Base-by-base conservation (phyloP, 2,797 vertebrate species). In the Intellagama lesueurii region DNA sequence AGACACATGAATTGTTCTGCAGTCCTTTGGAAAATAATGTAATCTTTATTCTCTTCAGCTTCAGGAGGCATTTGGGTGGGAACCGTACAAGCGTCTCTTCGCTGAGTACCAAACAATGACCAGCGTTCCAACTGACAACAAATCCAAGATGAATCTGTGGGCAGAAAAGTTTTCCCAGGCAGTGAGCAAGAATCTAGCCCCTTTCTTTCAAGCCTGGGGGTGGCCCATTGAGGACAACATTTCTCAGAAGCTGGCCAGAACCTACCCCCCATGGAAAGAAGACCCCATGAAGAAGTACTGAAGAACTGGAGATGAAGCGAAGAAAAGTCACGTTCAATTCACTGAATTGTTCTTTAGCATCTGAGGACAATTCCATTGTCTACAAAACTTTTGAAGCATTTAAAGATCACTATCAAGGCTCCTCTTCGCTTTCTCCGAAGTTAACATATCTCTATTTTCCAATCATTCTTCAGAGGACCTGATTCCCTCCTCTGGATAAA, bases 191-290 rank as follows among this genome's bases (percentile, higher is more conserved):
- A 97, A 98, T 82, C 93, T 98, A 94, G 83, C 84, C 72, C 94
- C 94, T 1, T 98, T 98, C 96, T 97, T 98, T 83, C 97, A 98
- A 95, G 93, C 97, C 89, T 98, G 98, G 98, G 97, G 97, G 87
- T 98, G 98, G 98, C 97, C 98, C 70, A 97, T 98, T 82, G 83
- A 96, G 47, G 81, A 88, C 0, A 93, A 88, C 70, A 96, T 97
- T 47, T 97, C 97, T 40, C 68, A 95, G 90, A 96, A 96, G 76
- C 95, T 98, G 85, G 94, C 93, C 93, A 7, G 0, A 83, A 94
- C 88, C 32, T 97, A 98, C 83, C 97, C 97, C 47, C 26, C 88
- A 2, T 98, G 97, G 97, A 96, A 78, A 4, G 96, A 98, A 94
- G 97, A 98, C 94, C 97, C 98, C 73, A 97, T 98, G 98, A 95